Conservation (phyloP, 1,140 invertebrate species). For the Eumeta japonica region DNA sequence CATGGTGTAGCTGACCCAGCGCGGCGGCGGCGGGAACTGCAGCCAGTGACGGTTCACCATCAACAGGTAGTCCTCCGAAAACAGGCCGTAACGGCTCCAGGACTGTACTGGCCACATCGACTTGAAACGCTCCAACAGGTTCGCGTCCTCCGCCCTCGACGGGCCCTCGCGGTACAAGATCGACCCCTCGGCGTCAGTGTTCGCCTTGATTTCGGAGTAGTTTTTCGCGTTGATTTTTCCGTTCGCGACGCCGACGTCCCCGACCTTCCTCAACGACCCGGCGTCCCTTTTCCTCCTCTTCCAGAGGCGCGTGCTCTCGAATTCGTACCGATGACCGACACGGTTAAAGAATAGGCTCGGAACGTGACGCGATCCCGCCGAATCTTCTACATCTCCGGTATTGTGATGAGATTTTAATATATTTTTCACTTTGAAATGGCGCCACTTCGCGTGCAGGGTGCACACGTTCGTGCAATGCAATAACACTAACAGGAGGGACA, state of each 20-base stretch:
- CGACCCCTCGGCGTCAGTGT: background rate
- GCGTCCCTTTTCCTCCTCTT: slow-evolving; percentile 15
- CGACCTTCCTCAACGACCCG: background rate
- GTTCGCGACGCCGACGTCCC: slow-evolving; percentile 2
- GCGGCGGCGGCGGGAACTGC: slow-evolving; percentile 59
- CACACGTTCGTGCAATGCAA: too few relatives aligned
- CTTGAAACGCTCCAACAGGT: slow-evolving; percentile 27
- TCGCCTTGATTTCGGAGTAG: background rate
- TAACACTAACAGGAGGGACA: too few relatives aligned
- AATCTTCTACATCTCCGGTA: too few relatives aligned
- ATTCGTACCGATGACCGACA: too few relatives aligned
- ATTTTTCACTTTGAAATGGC: too few relatives aligned
- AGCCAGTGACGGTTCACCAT: slow-evolving; percentile 68
- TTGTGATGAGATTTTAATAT: too few relatives aligned
- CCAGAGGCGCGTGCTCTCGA: background rate
- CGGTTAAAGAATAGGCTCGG: too few relatives aligned
- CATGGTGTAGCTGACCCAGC: slow-evolving; percentile 57
- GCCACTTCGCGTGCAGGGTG: too few relatives aligned
- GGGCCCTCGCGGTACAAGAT: background rate
- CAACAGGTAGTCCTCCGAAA: slow-evolving; percentile 58
- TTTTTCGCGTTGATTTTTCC: slow-evolving; percentile 11
- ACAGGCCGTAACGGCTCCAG: slow-evolving; percentile 55
- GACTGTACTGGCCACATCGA: slow-evolving; percentile 46
- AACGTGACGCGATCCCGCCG: too few relatives aligned
- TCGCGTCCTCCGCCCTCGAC: background rate